Base-by-base conservation (phyloP, 2,113 vertebrate genomes). In the Anarrhichthys ocellatus region DNA sequence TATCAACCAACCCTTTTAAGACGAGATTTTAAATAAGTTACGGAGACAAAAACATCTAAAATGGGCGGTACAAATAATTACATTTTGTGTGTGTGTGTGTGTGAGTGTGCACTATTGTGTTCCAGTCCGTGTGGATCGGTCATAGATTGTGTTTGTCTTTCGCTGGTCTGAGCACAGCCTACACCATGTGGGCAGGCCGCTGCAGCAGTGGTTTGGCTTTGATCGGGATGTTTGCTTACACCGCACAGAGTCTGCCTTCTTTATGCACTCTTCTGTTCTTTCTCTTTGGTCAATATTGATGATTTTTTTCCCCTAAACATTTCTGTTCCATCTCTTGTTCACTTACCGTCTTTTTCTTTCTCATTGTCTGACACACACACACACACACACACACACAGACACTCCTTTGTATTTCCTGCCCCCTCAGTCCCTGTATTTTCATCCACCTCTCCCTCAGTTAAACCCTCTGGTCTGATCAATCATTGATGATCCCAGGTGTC, bases 401-500 rank as follows among this genome's bases (percentile, higher is more conserved):
- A 4, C 56, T 68, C 66, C 73, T 80, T 80, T 87, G 54, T 91
- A 69, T 56, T 76, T 80, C 64, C 69, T 58, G 22, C 73, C 68
- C 68, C 59, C 42, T 76, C 46, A 36, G 42, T 24, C 29, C 6
- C 4, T 5, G n/a, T 67, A 29, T 88, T 82, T 83, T 81, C 66
- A 80, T 11, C 71, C 70, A 68, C 11, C 61, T 78, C 66, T 81
- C 83, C 59, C 65, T 88, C 61, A 78, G 82, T 93, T 85, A 90
- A 92, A 88, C 83, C 91, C 91, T 88, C 65, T 22, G 79, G 80
- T 91, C 89, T 93, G 91, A 94, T 95, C 91, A 94, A 95, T 94
- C 92, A 94, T 95, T 94, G 87, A 95, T 94, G 92, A 91, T 92
- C 93, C 93, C 94, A 95, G 94, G 94, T 94, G 93, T 92, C 91